A percentile compares a stretch with the other conserved stretches of the same genome.
Evolutionary conservation across 2,113 vertebrate genomes (phyloP).

Genomic region (Atherinomorus stipes): DNA sequence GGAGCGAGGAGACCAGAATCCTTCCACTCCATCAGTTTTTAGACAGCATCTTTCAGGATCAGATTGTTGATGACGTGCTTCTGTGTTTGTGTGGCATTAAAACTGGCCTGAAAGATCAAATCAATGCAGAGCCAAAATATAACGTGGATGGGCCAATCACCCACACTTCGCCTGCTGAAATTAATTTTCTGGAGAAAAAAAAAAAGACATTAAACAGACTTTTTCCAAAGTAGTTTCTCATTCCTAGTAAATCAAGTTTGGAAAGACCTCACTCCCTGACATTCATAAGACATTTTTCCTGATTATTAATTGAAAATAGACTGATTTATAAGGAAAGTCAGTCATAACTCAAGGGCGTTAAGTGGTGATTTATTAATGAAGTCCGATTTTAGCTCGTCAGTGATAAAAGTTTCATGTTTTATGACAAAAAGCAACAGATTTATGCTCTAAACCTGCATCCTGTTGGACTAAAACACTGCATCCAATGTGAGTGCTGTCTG

Average conservation of each 20-base stretch:
- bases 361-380: slow-evolving; percentile 20
- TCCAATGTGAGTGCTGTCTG: neutral
- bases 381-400: slow-evolving; percentile 18
- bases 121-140: neutral
- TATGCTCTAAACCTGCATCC: neutral
- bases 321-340: no score
- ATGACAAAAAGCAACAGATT: neutral
- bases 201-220: neutral
- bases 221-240: slow-evolving; percentile 16
- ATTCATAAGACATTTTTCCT: slow-evolving; percentile 11
- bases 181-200: neutral
- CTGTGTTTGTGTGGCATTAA: neutral
- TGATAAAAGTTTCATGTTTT: slow-evolving; percentile 8
- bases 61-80: neutral
- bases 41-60: slow-evolving; percentile 3
- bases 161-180: slow-evolving; percentile 10
- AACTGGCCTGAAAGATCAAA: slow-evolving; percentile 8
- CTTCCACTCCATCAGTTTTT: neutral
- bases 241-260: slow-evolving; percentile 17
- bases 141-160: slow-evolving; percentile 10
- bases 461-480: neutral
- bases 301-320: no score
- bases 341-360: neutral
- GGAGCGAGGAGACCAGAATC: slow-evolving; percentile 7
- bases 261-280: slow-evolving; percentile 13